phyloP scores from a whole-genome alignment of 2,797 vertebrate species.

The Enteromius viviparus region DNA sequence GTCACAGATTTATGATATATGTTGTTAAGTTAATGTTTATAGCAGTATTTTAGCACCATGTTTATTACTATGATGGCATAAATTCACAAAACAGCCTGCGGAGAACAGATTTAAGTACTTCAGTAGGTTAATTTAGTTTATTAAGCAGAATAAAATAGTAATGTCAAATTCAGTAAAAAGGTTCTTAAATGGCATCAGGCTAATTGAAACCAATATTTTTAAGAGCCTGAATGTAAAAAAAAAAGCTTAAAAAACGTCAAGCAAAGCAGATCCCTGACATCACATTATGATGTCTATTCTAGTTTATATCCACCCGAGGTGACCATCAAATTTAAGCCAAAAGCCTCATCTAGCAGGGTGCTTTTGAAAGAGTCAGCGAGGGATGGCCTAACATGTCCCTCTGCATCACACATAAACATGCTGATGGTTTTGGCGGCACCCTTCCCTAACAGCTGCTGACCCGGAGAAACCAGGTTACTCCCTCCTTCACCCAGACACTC shows the following conservation, averaged over 20 bases:
- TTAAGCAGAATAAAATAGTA: neutral
- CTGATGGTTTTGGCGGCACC: neutral
- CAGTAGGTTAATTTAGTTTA: neutral
- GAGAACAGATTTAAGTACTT: neutral
- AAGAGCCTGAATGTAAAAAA: neutral
- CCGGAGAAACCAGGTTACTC: slow-evolving; percentile 13
- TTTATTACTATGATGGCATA: neutral
- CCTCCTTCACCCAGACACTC: slow-evolving; percentile 12
- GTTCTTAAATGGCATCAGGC: neutral
- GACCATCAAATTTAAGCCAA: neutral
- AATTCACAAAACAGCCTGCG: neutral
- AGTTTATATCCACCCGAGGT: neutral
- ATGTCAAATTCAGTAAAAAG: neutral
- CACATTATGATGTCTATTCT: neutral
- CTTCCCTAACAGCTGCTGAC: slow-evolving; percentile 31
- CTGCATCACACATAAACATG: slow-evolving; percentile 16
- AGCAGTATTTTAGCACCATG: neutral
- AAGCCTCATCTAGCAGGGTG: slow-evolving; percentile 19
- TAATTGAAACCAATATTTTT: neutral
- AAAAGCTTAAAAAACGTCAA: slow-evolving; percentile 18
- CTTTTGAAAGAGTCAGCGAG: slow-evolving; percentile 30
- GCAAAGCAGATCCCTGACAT: neutral
- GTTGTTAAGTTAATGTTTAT: too few species aligned
- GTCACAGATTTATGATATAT: too few species aligned
- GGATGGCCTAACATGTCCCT: slow-evolving; percentile 25